Conservation (phyloP, 2,888 invertebrate genomes). For the Brassicogethes aeneus region DNA sequence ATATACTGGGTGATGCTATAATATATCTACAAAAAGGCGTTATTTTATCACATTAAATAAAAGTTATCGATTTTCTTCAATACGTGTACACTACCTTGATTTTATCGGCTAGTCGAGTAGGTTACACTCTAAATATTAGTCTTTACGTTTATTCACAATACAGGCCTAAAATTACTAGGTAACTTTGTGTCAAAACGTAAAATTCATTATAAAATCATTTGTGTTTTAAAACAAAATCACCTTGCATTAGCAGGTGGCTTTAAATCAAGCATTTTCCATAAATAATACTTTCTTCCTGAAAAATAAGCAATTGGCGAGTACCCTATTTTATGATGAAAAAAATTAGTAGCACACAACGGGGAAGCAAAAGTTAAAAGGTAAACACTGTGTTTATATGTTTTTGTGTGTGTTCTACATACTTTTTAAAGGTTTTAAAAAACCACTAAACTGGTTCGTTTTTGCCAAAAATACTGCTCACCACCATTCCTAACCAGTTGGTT, state of each 20-base stretch:
- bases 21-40: not conserved
- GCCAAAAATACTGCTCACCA: conserved; percentile 23
- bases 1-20: not conserved
- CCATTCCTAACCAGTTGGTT: conserved; percentile 20
- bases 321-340: not conserved
- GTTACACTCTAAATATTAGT: not conserved
- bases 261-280: not conserved
- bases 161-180: not conserved
- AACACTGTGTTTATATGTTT: no score
- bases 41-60: not conserved
- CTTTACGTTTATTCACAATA: not conserved
- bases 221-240: not conserved
- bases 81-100: not conserved
- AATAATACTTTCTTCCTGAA: not conserved
- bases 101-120: not conserved
- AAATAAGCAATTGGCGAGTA: not conserved
- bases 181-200: not conserved
- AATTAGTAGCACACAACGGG: not conserved
- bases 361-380: not conserved
- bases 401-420: not conserved
- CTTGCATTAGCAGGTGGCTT: no score
- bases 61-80: not conserved
- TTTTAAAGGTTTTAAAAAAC: not conserved
- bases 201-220: not conserved
- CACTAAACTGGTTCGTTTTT: conserved; percentile 10